Base-by-base conservation (phyloP, 2,113 vertebrate genomes). In the Seriola quinqueradiata region DNA sequence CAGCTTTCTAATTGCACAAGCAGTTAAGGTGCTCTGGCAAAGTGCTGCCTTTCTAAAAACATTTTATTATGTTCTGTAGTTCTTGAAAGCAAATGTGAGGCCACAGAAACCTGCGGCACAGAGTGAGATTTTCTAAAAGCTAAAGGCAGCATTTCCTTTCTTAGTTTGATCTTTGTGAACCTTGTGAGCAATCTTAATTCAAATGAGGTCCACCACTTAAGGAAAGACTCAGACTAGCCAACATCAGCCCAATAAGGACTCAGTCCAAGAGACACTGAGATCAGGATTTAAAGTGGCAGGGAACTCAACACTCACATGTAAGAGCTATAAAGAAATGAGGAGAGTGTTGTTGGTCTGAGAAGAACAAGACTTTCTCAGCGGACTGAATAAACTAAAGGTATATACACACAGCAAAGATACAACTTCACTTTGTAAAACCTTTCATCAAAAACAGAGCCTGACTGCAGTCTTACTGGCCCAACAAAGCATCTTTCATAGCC, bases 361-460 rank as follows among this genome's bases (percentile, higher is more conserved):
- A 9, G 9, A 34, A 25, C 5, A 14, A 55, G 21, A 21, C 52
- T 87, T 68, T 34, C 42, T 57, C 58, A 70, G 21, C 38, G 77
- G 73, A 60, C 9, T 46, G 25, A 42, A 42, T 42, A 42, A 42
- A 42, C 8, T 25, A 57, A 69, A 65, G 32, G 8, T 36, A 12
- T 21, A 58, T 82, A 25, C 6, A 70, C 46, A n/a, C 42, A 60
- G 70, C 36, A 65, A 75, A 81, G 63, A 82, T 70, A 77, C 36
- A 42, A 58, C 44, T 23, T 64, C 64, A 48, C 55, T 77, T 59
- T 46, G 48, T 65, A 80, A 87, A 82, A 59, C 63, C 76, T 77
- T 69, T 64, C 23, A 61, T 44, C 34, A 60, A 40, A 68, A 82
- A 64, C 61, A 71, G 34, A 74, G 9, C 6, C 48, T 1, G 32